Conservation (phyloP, 2,888 invertebrate genomes). For the Nomada ruficornis region DNA sequence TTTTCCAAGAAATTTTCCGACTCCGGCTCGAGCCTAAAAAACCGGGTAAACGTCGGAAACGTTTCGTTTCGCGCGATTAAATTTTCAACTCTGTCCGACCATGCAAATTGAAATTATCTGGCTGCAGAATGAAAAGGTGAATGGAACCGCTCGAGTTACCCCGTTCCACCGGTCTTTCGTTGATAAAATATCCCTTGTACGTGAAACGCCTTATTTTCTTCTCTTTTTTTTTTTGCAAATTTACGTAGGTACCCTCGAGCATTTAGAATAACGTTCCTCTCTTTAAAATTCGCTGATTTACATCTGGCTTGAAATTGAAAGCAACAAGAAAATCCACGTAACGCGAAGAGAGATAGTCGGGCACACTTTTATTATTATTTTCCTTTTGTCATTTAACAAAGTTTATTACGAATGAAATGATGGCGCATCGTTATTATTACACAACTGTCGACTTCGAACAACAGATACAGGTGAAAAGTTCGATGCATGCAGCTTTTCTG, state of each 20-base stretch:
- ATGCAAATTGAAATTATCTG: conserved; percentile 38
- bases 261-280: too few species aligned
- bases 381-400: too few species aligned
- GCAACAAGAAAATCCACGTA: too few species aligned
- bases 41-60: neutral
- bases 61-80: conserved; percentile 25
- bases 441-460: too few species aligned
- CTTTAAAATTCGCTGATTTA: too few species aligned
- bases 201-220: neutral
- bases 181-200: conserved; percentile 1
- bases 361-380: too few species aligned
- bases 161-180: neutral
- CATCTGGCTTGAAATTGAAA: too few species aligned
- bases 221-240: neutral
- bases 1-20: conserved; percentile 1
- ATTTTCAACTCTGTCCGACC: conserved; percentile 10
- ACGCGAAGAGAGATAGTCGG: too few species aligned
- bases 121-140: conserved; percentile 16
- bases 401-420: too few species aligned
- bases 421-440: too few species aligned
- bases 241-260: neutral
- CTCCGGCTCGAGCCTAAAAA: too few species aligned
- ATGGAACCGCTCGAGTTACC: conserved; percentile 21
- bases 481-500: conserved; percentile 25
- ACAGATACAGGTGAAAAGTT: conserved; percentile 12